These are phyloP conservation scores for Cyphomyrus discorhynchus DNA, from an alignment of 2,113 vertebrate species.

Conservation along the genomic window DNA sequence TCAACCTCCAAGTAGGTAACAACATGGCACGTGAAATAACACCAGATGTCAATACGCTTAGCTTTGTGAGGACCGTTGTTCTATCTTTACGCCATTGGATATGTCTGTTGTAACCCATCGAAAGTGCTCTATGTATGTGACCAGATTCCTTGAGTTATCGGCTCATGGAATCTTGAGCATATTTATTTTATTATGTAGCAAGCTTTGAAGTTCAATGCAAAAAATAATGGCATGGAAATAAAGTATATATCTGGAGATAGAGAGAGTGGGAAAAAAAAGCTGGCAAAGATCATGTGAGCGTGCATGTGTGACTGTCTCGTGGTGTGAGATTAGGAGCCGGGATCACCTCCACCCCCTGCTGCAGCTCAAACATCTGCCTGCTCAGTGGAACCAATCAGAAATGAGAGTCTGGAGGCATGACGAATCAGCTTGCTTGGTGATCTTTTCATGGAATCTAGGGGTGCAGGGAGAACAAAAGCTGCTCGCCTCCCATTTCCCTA, in stretches of 20 bases:
- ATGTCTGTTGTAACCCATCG: background rate
- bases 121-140: background rate
- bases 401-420: conserved; percentile 49
- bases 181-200: background rate
- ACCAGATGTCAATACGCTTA: background rate
- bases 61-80: no score
- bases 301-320: conserved; percentile 34
- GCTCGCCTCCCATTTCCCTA: conserved; percentile 29
- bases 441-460: conserved; percentile 67
- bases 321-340: conserved; percentile 49
- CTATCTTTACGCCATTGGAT: background rate
- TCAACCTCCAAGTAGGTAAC: background rate
- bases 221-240: background rate
- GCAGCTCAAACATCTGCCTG: conserved; percentile 65
- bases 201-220: background rate
- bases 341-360: conserved; percentile 57
- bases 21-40: background rate
- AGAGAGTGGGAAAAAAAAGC: background rate
- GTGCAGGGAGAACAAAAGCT: conserved; percentile 61
- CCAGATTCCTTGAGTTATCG: background rate
- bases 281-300: background rate
- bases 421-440: conserved; percentile 61
- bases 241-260: background rate
- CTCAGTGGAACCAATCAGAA: conserved; percentile 57
- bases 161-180: background rate